A percentile compares a stretch with the other conserved stretches of the same genome.
Conservation (phyloP, 2,888 invertebrate genomes). For the Molorchus minor region DNA sequence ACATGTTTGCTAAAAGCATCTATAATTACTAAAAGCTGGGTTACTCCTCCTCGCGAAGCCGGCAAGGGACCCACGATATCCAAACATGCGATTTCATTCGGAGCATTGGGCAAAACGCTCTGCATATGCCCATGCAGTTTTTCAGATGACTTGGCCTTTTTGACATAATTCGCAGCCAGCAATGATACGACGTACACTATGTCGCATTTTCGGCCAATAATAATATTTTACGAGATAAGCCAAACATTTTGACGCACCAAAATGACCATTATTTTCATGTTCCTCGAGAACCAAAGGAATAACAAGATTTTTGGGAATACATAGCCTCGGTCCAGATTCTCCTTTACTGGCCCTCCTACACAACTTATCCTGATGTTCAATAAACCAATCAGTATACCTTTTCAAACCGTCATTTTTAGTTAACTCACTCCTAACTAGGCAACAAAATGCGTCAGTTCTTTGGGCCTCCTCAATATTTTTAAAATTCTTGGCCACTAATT, state of each 20-base stretch:
- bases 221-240: background rate
- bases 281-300: background rate
- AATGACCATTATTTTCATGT: constrained; percentile 23
- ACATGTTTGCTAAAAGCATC: constrained; percentile 28
- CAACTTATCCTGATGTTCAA: background rate
- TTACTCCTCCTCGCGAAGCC: constrained; percentile 8
- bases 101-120: constrained; percentile 4
- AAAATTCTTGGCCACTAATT: background rate
- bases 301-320: background rate
- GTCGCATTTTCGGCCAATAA: constrained; percentile 21
- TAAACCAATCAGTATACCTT: background rate
- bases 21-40: constrained; percentile 20
- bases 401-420: background rate
- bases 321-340: background rate
- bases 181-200: constrained; percentile 5
- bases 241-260: constrained; percentile 21
- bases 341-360: background rate
- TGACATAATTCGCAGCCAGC: constrained; percentile 27
- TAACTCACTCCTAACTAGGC: background rate
- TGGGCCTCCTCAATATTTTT: background rate
- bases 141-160: constrained; percentile 20
- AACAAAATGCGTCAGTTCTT: background rate
- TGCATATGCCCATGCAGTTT: constrained; percentile 3
- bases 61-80: constrained; percentile 27
- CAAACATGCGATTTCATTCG: constrained; percentile 13